phyloP scores from a whole-genome alignment of 2,797 vertebrate genomes.

The Falco columbarius region DNA sequence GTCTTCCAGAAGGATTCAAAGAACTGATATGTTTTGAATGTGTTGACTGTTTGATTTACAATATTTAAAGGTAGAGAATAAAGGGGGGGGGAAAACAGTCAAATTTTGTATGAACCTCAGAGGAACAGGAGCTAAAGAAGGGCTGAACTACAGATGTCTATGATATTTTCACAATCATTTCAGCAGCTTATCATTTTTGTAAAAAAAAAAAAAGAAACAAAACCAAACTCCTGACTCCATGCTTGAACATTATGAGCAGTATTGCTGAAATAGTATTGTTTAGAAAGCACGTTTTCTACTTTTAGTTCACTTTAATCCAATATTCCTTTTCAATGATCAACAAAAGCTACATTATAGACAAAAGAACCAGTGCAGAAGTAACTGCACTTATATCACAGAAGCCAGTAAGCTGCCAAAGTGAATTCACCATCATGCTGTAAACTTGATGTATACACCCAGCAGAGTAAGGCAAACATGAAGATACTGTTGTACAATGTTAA shows the following conservation, averaged over 20 bases:
- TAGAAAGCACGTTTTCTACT: neutral
- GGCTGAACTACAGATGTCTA: neutral
- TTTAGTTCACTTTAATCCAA: neutral
- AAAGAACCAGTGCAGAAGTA: neutral
- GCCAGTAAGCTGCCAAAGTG: neutral
- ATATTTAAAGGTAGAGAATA: constrained; percentile 60
- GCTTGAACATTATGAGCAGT: neutral
- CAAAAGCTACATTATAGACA: neutral
- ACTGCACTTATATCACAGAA: neutral
- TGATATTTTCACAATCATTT: neutral
- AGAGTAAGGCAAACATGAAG: neutral
- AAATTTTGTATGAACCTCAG: neutral
- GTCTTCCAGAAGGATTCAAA: constrained; percentile 51
- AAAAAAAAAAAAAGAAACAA: neutral
- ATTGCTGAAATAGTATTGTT: neutral
- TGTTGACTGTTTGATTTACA: constrained; percentile 42
- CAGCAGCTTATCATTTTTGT: neutral
- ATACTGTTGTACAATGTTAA: neutral
- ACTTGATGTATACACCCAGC: neutral
- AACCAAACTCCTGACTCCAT: neutral
- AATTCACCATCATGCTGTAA: neutral
- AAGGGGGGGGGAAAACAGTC: neutral
- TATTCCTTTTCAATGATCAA: neutral
- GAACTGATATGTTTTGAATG: constrained; percentile 31
- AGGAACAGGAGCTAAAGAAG: neutral